phyloP scores from a whole-genome alignment of 2,888 invertebrate genomes.

The Artemia sinica region DNA sequence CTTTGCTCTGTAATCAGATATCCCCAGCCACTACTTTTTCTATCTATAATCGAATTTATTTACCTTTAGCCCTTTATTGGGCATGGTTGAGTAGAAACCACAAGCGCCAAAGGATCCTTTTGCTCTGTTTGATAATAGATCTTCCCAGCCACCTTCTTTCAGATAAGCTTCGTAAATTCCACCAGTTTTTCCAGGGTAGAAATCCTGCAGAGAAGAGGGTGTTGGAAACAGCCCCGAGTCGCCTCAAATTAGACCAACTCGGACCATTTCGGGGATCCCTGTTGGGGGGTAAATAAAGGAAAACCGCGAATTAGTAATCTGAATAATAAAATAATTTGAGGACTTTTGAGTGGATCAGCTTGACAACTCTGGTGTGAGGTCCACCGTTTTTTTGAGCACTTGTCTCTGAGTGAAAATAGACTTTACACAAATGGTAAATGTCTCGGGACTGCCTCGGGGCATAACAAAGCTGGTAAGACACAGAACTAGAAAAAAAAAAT shows the following conservation, averaged over 20 bases:
- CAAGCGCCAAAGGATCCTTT: slow-evolving; percentile 3
- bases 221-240: slow-evolving; percentile 1
- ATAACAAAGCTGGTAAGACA: too few relatives aligned
- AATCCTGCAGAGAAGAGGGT: slow-evolving; percentile 16
- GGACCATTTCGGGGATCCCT: neutral
- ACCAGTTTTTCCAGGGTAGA: slow-evolving; percentile 18
- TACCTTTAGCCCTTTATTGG: slow-evolving; percentile 8
- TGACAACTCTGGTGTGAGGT: slow-evolving; percentile 7
- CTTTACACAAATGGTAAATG: neutral
- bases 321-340: neutral
- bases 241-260: slow-evolving; percentile 1
- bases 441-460: too few relatives aligned
- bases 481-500: too few relatives aligned
- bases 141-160: slow-evolving; percentile 6
- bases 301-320: neutral
- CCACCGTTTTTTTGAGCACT: slow-evolving; percentile 7
- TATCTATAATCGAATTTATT: neutral
- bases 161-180: slow-evolving; percentile 18
- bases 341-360: neutral
- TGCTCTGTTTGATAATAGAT: slow-evolving; percentile 1
- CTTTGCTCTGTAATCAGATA: neutral
- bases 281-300: slow-evolving; percentile 5
- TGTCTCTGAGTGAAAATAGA: neutral
- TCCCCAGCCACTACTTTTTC: neutral
- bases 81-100: slow-evolving; percentile 9